phyloP scores from a whole-genome alignment of 2,113 vertebrate genomes.

The Suncus etruscus region DNA sequence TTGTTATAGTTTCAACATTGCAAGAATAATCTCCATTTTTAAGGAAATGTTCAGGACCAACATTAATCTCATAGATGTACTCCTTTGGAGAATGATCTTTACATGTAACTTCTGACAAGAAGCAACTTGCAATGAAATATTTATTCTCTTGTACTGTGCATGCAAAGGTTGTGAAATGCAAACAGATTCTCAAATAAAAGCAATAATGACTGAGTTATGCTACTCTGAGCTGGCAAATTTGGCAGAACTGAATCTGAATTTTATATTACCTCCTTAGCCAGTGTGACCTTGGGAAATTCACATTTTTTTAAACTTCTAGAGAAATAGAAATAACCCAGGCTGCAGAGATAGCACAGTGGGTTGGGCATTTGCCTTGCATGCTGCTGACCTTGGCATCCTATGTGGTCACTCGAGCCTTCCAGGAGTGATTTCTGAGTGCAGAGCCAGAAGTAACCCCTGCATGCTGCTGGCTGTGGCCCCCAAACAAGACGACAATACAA shows the following conservation, averaged over 20 bases:
- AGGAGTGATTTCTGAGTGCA: no score
- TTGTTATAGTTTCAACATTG: not conserved
- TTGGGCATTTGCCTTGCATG: no score
- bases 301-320: not conserved
- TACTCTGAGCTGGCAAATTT: no score
- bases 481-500: no score
- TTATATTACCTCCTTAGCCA: not conserved
- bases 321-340: not conserved
- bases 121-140: constrained; percentile 11
- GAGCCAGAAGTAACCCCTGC: no score
- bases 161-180: not conserved
- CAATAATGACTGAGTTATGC: not conserved
- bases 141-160: not conserved
- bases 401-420: no score
- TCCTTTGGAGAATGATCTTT: constrained; percentile 44
- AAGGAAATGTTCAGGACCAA: constrained; percentile 17
- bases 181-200: not conserved
- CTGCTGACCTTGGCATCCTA: no score
- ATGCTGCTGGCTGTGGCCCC: no score
- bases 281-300: not conserved
- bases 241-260: not conserved
- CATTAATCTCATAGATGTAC: not conserved
- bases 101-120: not conserved
- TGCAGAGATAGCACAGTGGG: no score
- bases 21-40: constrained; percentile 42